These are phyloP conservation scores for Pterocles orientalis DNA, from an alignment of 2,113 vertebrate species.

Conservation along the genomic window DNA sequence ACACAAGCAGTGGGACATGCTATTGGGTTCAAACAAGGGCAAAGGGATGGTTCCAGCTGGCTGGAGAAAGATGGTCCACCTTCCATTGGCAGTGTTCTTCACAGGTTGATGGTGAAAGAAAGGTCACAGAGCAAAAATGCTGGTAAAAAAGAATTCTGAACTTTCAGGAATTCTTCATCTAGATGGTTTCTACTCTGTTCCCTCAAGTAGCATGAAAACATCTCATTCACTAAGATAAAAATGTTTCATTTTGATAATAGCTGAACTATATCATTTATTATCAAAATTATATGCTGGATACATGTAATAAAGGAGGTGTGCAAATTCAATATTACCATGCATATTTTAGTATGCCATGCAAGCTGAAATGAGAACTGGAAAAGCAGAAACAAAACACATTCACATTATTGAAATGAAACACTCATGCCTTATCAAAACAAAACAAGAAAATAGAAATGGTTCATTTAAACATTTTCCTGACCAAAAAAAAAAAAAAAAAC, in stretches of 20 bases:
- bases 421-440: neutral
- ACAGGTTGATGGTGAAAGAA: neutral
- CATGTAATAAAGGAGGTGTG: neutral
- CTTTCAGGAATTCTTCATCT: neutral
- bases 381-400: neutral
- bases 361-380: slow-evolving; percentile 15
- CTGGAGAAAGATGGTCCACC: neutral
- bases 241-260: neutral
- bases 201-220: neutral
- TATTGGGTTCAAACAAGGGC: neutral
- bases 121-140: neutral
- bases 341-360: neutral
- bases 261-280: neutral
- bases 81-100: neutral
- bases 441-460: slow-evolving; percentile 15
- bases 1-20: neutral
- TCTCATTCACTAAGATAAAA: neutral
- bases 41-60: neutral
- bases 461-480: slow-evolving; percentile 16
- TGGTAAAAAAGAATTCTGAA: neutral
- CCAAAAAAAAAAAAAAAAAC: neutral
- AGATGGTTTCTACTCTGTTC: neutral
- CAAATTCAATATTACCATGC: slow-evolving; percentile 7
- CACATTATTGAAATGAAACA: slow-evolving; percentile 18
- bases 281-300: slow-evolving; percentile 5